A percentile compares a stretch with the other conserved stretches of the same genome.
Evolutionary conservation across 2,888 invertebrate genomes (phyloP).

Genomic region (Phytoseiulus persimilis): DNA sequence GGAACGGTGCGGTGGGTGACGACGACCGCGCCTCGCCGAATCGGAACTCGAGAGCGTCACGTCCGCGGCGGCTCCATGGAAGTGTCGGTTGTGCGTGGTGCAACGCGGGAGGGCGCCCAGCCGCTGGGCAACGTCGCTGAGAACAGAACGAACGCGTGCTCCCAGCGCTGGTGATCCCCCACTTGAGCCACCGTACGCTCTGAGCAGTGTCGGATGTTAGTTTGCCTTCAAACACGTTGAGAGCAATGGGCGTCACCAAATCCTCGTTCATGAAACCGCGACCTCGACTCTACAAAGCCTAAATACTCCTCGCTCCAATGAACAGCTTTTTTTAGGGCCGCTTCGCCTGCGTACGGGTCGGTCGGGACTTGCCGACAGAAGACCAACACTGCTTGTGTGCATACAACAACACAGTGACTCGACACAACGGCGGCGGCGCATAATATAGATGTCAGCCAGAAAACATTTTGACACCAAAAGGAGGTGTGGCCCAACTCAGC

Average conservation of each 20-base stretch:
- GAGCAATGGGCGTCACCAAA: constrained; percentile 5
- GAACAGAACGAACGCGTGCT: neutral
- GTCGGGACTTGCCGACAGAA: neutral
- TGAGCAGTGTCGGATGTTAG: neutral
- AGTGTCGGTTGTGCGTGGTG: too few species aligned
- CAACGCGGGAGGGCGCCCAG: too few species aligned
- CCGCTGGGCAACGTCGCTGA: too few species aligned
- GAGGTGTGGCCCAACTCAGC: constrained; percentile 34
- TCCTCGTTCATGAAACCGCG: constrained; percentile 5
- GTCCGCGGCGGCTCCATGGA: too few species aligned
- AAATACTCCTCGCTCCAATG: constrained; percentile 5
- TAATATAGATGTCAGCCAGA: constrained; percentile 12
- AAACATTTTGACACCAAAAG: constrained; percentile 35
- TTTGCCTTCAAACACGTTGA: constrained; percentile 5
- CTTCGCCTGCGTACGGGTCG: neutral
- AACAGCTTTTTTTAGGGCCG: constrained; percentile 5
- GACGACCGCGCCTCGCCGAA: neutral
- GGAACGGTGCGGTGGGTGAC: neutral
- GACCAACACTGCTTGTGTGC: constrained; percentile 5
- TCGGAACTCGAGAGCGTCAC: neutral
- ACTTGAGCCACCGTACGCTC: neutral
- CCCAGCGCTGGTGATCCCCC: neutral
- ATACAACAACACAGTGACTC: constrained; percentile 5
- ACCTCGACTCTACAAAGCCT: constrained; percentile 5
- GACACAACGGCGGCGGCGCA: neutral